Conservation (phyloP, 2,797 vertebrate species). For the Avahi laniger region DNA sequence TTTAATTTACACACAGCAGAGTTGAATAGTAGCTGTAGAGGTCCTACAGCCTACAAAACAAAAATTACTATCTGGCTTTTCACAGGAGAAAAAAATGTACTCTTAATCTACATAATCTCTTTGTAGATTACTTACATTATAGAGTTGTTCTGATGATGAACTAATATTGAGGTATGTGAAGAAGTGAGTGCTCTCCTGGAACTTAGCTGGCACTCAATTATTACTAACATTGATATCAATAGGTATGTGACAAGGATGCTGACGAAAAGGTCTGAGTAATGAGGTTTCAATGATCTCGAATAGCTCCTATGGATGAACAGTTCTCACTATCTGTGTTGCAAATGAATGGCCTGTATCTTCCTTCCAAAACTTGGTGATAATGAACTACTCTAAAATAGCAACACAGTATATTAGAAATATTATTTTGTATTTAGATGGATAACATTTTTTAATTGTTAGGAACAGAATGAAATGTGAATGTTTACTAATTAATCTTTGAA, state of each 20-base stretch:
- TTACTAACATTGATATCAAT: not conserved
- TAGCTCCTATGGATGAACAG: not conserved
- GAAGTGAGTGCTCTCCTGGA: not conserved
- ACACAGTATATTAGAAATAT: not conserved
- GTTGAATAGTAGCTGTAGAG: not conserved
- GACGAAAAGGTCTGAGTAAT: not conserved
- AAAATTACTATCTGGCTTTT: not conserved
- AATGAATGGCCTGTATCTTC: not conserved
- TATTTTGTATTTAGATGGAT: not conserved
- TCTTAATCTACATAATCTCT: not conserved
- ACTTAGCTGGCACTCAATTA: not conserved
- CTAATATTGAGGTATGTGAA: not conserved
- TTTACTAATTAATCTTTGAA: not conserved
- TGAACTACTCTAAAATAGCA: not conserved
- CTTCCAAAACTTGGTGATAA: not conserved
- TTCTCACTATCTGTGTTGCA: not conserved
- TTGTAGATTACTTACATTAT: not conserved
- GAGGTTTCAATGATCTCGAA: not conserved
- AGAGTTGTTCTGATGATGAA: not conserved
- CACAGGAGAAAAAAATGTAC: not conserved
- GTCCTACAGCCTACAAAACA: not conserved
- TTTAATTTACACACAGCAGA: not conserved
- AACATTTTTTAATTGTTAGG: not conserved
- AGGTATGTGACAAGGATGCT: not conserved
- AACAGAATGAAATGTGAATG: not conserved